A percentile compares a stretch with the other conserved stretches of the same genome.
Conservation (phyloP, 2,797 vertebrate genomes). For the Gymnothorax javanicus region DNA sequence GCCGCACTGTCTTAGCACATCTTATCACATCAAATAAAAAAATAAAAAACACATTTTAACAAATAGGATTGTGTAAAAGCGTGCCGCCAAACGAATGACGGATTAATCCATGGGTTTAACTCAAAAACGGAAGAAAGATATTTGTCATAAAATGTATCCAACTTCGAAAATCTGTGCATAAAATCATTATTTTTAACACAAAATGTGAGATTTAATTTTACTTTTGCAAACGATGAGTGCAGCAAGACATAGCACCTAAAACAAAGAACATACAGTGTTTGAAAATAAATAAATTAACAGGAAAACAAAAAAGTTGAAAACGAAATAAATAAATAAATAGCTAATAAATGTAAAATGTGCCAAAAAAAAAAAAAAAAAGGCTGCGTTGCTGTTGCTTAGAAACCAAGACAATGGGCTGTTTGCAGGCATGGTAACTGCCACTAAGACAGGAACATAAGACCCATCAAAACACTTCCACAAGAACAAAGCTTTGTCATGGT, state of each 20-base stretch:
- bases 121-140: not conserved
- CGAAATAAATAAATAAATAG: not conserved
- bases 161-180: too few relatives aligned
- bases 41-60: not conserved
- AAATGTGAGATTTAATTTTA: too few relatives aligned
- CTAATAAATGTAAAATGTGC: not conserved
- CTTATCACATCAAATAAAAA: not conserved
- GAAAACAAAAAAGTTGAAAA: too few relatives aligned
- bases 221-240: too few relatives aligned
- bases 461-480: slow-evolving; percentile 4
- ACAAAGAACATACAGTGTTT: too few relatives aligned
- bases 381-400: not conserved
- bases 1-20: not conserved
- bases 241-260: too few relatives aligned
- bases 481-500: not conserved
- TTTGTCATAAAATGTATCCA: not conserved
- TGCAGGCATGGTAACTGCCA: slow-evolving; percentile 1
- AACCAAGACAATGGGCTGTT: not conserved
- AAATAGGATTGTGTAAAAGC: not conserved
- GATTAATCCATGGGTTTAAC: not conserved
- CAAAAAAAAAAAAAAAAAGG: not conserved
- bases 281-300: too few relatives aligned
- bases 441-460: not conserved
- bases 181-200: too few relatives aligned
- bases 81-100: not conserved